Evolutionary conservation across 2,113 vertebrate genomes (phyloP).

Genomic region (Cairina moschata): DNA sequence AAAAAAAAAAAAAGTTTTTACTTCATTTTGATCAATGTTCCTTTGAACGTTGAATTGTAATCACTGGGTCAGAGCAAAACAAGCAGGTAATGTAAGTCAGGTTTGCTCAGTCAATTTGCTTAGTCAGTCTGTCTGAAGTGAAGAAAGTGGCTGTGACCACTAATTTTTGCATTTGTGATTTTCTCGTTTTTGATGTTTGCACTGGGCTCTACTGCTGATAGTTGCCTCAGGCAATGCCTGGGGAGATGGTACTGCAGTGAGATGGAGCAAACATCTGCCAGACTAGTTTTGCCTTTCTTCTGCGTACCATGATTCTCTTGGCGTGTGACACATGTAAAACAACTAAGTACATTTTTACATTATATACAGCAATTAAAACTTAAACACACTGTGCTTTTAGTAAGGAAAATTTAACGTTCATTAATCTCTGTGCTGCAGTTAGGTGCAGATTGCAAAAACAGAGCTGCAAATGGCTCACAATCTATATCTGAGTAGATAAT

Average conservation of each 20-base stretch:
- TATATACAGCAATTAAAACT: not conserved
- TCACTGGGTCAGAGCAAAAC: not conserved
- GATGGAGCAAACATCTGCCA: not conserved
- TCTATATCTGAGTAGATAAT: not conserved
- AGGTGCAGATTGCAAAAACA: not conserved
- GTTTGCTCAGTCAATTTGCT: not conserved
- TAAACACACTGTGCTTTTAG: not conserved
- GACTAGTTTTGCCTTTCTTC: not conserved
- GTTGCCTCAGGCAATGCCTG: not conserved
- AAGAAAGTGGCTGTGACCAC: not conserved
- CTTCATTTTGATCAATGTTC: not conserved
- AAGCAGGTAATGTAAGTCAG: not conserved
- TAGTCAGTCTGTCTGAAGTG: not conserved
- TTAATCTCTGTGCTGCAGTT: not conserved
- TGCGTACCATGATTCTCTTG: not conserved
- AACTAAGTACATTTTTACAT: not conserved
- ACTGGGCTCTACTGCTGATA: not conserved
- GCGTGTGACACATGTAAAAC: not conserved
- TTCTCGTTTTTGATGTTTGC: fast-evolving
- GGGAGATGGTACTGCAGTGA: not conserved
- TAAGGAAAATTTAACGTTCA: not conserved
- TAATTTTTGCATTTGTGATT: not conserved
- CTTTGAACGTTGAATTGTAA: not conserved
- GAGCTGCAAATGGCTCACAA: not conserved
- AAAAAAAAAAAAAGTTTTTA: not conserved